These are phyloP conservation scores for Rhingia campestris DNA, from an alignment of 2,888 invertebrate species.

Conservation along the genomic window DNA sequence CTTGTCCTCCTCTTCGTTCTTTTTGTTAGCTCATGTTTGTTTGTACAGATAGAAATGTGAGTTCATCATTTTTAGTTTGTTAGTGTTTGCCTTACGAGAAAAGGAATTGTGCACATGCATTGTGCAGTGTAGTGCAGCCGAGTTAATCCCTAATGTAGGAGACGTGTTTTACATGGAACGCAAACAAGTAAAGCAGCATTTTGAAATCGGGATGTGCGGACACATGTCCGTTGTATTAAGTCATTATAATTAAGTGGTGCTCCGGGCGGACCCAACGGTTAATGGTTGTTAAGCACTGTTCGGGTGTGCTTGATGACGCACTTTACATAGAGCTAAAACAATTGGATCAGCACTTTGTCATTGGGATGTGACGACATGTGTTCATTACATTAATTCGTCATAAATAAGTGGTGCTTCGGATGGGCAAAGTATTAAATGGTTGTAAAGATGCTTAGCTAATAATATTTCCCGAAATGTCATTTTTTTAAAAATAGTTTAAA, in stretches of 20 bases:
- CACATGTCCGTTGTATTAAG: constrained; percentile 1
- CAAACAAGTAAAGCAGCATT: constrained; percentile 10
- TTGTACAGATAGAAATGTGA: constrained; percentile 41
- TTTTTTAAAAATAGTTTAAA: too few relatives aligned
- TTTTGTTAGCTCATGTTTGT: constrained; percentile 36
- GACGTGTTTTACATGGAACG: constrained; percentile 23
- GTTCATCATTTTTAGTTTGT: constrained; percentile 30
- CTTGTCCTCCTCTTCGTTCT: background rate
- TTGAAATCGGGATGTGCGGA: constrained; percentile 12
- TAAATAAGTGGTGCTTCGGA: too few relatives aligned
- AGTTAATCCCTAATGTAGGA: constrained; percentile 49
- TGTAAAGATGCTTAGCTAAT: too few relatives aligned
- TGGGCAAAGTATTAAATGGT: too few relatives aligned
- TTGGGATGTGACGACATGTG: too few relatives aligned
- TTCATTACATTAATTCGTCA: too few relatives aligned
- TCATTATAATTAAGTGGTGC: constrained; percentile 11
- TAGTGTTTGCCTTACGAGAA: background rate
- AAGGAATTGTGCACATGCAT: background rate
- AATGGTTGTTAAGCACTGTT: background rate
- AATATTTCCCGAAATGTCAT: too few relatives aligned
- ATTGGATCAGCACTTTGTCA: too few relatives aligned
- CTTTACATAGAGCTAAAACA: too few relatives aligned
- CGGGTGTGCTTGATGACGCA: background rate
- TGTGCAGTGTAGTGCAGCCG: constrained; percentile 17
- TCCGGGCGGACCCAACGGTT: background rate